Base-by-base conservation (phyloP, 2,113 vertebrate species). In the Myotis brandtii region DNA sequence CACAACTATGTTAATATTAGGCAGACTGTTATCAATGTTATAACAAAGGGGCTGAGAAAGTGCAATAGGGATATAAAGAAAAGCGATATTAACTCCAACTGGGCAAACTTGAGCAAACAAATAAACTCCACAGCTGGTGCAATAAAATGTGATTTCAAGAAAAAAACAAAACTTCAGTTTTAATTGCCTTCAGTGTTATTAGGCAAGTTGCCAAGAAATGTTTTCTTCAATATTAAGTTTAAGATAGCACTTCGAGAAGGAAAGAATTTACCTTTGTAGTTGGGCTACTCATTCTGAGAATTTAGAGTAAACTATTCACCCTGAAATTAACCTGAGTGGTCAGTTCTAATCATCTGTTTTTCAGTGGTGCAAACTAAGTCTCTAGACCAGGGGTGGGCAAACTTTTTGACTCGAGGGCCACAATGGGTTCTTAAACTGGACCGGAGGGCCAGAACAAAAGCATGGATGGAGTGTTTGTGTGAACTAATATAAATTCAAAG, bases 71-170 rank as follows among this genome's bases (percentile, higher is more conserved):
- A 93, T 89, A 93, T 96, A 96, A 96, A 97, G 87, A 43, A 97
- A 95, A 96, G 66, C 80, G 66, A 97, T 97, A 98, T 96, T 96
- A 98, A 94, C 95, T 98, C 97, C 97, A 97, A 97, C 97, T 95
- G 96, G 89, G 97, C 5, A 1, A 98, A 96, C 89, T 96, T 95
- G 94, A 96, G n/a, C 83, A 98, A 98, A 96, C 96, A 97, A 97
- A 97, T 97, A 96, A 97, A 97, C 97, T 91, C 96, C 97, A 97
- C 97, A 97, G 97, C 96, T 97, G 96, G 97, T 84, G 94, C 89
- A 89, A 94, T 96, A 93, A 96, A 97, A 97, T 97, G 94, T 96
- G 92, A 96, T 97, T 96, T 95, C 89, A 76, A 92, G 82, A 52
- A 81, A 91, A 82, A 95, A 95, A 95, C 40, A 48, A 95, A 66